These are phyloP conservation scores for Eudasyphora cyanicolor DNA, from an alignment of 2,888 invertebrate species.

Conservation along the genomic window DNA sequence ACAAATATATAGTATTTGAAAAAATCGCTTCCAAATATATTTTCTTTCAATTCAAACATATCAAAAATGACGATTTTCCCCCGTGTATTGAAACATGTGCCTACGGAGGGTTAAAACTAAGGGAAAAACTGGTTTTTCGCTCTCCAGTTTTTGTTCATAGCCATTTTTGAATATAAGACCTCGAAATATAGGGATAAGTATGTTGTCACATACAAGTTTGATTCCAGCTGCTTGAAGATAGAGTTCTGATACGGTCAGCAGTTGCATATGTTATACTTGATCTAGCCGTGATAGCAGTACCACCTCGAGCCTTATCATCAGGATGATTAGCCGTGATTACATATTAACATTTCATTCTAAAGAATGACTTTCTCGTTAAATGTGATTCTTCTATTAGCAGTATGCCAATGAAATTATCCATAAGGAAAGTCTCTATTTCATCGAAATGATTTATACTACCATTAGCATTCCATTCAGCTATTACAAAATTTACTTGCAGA, in stretches of 20 bases:
- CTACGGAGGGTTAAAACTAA: no score
- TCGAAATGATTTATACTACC: constrained; percentile 3
- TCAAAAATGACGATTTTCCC: no score
- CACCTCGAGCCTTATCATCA: constrained; percentile 32
- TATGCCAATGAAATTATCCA: constrained; percentile 10
- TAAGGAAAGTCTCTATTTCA: background rate
- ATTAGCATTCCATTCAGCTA: constrained; percentile 43
- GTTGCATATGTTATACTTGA: constrained; percentile 18
- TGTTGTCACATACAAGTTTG: background rate
- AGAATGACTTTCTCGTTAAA: constrained; percentile 19
- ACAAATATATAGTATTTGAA: no score
- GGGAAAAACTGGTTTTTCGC: no score
- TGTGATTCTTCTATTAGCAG: constrained; percentile 22
- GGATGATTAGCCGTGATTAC: constrained; percentile 20
- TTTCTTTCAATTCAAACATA: no score
- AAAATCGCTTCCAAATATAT: no score
- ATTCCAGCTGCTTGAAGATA: constrained; percentile 4
- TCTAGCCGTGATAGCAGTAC: constrained; percentile 21
- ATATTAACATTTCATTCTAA: constrained; percentile 1
- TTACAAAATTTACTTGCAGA: constrained; percentile 38
- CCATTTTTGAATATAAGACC: no score
- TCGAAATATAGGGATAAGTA: background rate
- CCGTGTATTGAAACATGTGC: no score
- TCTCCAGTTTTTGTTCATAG: no score
- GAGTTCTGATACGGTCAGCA: background rate